Evolutionary conservation across 2,797 vertebrate species (phyloP).

Genomic region (Phrynocephalus vlangalii): DNA sequence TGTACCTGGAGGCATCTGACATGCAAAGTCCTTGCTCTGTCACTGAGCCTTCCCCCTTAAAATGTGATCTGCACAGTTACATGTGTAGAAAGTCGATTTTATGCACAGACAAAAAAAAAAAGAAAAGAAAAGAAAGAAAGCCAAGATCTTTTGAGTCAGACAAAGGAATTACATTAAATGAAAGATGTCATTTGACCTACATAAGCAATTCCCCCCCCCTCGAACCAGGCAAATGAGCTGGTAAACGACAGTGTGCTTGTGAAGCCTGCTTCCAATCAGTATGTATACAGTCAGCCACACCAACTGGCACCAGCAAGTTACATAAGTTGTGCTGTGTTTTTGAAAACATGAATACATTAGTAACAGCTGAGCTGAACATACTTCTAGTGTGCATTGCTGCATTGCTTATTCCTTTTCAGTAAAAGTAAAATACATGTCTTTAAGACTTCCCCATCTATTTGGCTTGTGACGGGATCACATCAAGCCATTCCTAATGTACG

Average conservation of each 20-base stretch:
- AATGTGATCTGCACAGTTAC: constrained; percentile 54
- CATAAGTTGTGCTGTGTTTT: background rate
- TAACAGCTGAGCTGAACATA: background rate
- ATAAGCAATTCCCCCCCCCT: too few species aligned
- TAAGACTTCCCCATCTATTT: too few species aligned
- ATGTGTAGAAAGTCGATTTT: constrained; percentile 35
- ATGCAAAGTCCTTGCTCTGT: background rate
- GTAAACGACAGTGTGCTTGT: background rate
- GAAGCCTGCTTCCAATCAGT: background rate
- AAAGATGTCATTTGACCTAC: background rate
- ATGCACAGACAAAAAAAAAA: background rate
- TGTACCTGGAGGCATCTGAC: background rate
- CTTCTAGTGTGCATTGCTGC: background rate
- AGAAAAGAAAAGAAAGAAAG: background rate
- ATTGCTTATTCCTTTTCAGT: too few species aligned
- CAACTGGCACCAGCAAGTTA: background rate
- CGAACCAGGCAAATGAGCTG: too few species aligned
- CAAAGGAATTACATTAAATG: background rate
- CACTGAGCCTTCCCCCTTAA: constrained; percentile 42
- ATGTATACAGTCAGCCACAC: background rate
- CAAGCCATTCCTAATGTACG: background rate
- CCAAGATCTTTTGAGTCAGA: background rate
- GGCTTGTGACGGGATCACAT: too few species aligned
- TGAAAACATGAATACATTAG: background rate
- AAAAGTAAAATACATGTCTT: too few species aligned